Conservation (phyloP, 2,113 vertebrate species). For the Sylvia atricapilla region DNA sequence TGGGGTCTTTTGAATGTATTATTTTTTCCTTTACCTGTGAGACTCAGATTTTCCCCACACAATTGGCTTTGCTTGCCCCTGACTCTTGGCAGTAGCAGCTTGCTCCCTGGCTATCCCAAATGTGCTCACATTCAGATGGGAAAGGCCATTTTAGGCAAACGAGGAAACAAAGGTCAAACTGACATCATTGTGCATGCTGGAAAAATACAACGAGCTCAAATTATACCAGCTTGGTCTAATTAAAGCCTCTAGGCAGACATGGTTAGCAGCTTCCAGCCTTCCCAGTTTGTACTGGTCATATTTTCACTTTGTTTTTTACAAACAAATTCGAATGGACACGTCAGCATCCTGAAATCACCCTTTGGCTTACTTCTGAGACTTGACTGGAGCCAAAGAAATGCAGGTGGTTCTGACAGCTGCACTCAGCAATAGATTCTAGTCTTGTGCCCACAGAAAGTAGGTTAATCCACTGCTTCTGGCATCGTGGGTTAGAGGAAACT, state of each 20-base stretch:
- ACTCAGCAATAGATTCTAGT: neutral
- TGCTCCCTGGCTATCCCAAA: neutral
- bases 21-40: neutral
- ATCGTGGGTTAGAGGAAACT: neutral
- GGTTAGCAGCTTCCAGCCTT: neutral
- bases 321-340: neutral
- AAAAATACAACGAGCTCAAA: neutral
- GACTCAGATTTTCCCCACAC: neutral
- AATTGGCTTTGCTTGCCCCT: neutral
- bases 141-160: neutral
- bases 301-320: neutral
- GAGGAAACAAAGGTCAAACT: neutral
- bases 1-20: neutral
- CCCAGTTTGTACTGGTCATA: neutral
- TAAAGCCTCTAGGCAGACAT: neutral
- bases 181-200: neutral
- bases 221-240: neutral
- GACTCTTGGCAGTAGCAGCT: neutral
- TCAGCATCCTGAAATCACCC: slow-evolving; percentile 18
- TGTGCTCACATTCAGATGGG: neutral
- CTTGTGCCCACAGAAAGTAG: slow-evolving; percentile 13
- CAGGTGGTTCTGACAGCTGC: slow-evolving; percentile 56
- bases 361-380: slow-evolving; percentile 21
- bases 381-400: neutral
- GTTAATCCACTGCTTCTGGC: slow-evolving; percentile 47